Evolutionary conservation across 2,797 vertebrate genomes (phyloP).

Genomic region (Protosalanx chinensis): DNA sequence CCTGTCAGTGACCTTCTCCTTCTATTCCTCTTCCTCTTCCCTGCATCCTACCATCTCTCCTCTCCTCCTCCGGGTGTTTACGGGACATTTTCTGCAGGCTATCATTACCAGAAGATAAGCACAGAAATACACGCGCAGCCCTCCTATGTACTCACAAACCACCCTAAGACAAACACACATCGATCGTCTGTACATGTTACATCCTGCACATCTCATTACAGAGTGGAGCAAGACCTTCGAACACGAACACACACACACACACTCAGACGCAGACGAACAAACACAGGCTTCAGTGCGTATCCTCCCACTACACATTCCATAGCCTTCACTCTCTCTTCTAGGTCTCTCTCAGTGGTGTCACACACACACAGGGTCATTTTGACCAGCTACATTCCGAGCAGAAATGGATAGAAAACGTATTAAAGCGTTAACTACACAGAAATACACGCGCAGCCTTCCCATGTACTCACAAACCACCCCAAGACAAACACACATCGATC

Average conservation of each 20-base stretch:
- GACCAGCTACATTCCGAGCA: too few species aligned
- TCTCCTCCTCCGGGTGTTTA: slow-evolving; percentile 44
- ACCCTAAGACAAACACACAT: slow-evolving; percentile 1
- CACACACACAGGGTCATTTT: too few species aligned
- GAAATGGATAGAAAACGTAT: too few species aligned
- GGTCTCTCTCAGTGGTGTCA: background rate
- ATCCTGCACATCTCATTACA: background rate
- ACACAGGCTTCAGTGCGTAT: background rate
- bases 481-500: slow-evolving; percentile 1
- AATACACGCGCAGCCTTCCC: background rate
- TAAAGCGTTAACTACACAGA: slow-evolving; percentile 1
- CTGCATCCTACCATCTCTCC: background rate
- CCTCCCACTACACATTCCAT: background rate
- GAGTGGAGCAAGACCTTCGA: background rate
- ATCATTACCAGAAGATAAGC: slow-evolving; percentile 49
- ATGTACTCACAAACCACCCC: slow-evolving; percentile 2
- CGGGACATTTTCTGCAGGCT: slow-evolving; percentile 31
- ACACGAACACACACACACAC: background rate
- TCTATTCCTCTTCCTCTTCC: background rate
- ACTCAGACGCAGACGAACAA: too few species aligned
- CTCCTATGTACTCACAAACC: slow-evolving; percentile 2
- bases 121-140: slow-evolving; percentile 5
- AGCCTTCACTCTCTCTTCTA: background rate
- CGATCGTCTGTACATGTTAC: background rate
- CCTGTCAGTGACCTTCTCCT: background rate